Evolutionary conservation across 1,140 invertebrate genomes (phyloP).

Genomic region (Cardiocondyla obscurior): DNA sequence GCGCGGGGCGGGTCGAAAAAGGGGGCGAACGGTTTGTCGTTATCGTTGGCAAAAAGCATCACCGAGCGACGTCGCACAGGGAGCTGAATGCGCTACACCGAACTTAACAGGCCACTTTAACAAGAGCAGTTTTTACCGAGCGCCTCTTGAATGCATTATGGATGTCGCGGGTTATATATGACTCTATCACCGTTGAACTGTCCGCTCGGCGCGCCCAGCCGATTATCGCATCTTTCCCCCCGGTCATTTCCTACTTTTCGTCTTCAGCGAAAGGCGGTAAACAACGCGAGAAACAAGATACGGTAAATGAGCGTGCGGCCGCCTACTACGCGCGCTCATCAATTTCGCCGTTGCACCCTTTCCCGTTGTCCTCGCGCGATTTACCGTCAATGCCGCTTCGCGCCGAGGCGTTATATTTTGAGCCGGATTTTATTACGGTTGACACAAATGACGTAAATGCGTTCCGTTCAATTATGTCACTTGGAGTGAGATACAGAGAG

Average conservation of each 20-base stretch:
- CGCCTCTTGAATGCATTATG: conserved; percentile 79
- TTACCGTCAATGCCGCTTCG: neutral
- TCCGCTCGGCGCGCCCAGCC: conserved; percentile 55
- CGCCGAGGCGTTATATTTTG: neutral
- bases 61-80: conserved; percentile 50
- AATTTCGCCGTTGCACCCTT: neutral
- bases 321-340: neutral
- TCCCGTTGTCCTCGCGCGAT: neutral
- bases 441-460: neutral
- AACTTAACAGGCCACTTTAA: conserved; percentile 70
- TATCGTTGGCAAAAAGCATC: conserved; percentile 63
- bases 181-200: conserved; percentile 76
- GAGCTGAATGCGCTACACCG: conserved; percentile 71
- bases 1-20: neutral
- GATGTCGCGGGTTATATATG: conserved; percentile 81
- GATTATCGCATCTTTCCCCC: neutral
- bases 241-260: neutral
- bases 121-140: conserved; percentile 78
- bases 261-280: neutral
- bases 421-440: conserved; percentile 14
- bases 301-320: neutral
- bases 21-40: conserved; percentile 64
- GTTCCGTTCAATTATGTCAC: conserved; percentile 14
- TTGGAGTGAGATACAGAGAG: neutral
- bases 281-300: neutral